A percentile compares a stretch with the other conserved stretches of the same genome.
Conservation (phyloP, 2,113 vertebrate species). For the Amphiprion percula region DNA sequence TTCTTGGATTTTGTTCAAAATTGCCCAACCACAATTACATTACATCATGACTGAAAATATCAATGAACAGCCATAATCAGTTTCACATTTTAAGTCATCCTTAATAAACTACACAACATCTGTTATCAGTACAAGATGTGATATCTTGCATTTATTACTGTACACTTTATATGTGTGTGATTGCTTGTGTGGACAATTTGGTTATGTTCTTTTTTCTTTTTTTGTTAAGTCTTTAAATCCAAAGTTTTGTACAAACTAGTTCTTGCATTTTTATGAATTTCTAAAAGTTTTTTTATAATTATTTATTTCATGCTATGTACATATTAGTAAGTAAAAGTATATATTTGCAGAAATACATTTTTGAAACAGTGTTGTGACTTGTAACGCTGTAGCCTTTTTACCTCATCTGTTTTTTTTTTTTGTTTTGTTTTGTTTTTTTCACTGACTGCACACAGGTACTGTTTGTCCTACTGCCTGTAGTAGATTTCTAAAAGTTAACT, state of each 20-base stretch:
- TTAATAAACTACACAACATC: constrained; percentile 60
- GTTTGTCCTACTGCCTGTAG: constrained; percentile 82
- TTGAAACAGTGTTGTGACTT: constrained; percentile 86
- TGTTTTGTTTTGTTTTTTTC: constrained; percentile 74
- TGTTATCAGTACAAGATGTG: constrained; percentile 42
- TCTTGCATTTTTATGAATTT: constrained; percentile 81
- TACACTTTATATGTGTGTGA: constrained; percentile 60
- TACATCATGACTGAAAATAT: constrained; percentile 49
- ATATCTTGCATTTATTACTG: constrained; percentile 44
- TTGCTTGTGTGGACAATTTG: constrained; percentile 73
- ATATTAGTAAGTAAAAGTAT: constrained; percentile 92
- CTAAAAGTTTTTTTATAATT: constrained; percentile 92
- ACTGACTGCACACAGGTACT: constrained; percentile 86
- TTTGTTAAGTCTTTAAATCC: constrained; percentile 84
- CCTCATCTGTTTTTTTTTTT: constrained; percentile 83
- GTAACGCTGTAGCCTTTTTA: constrained; percentile 87
- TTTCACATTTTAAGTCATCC: constrained; percentile 46
- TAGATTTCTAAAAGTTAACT: constrained; percentile 91
- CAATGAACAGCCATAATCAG: constrained; percentile 47
- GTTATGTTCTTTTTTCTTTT: constrained; percentile 59
- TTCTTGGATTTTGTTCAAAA: constrained; percentile 19
- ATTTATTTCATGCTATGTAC: constrained; percentile 94
- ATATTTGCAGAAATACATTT: constrained; percentile 87
- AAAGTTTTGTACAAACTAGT: constrained; percentile 92
- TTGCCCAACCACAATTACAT: constrained; percentile 20